Conservation (phyloP, 1,140 invertebrate species). For the Heliconius eleuchia region DNA sequence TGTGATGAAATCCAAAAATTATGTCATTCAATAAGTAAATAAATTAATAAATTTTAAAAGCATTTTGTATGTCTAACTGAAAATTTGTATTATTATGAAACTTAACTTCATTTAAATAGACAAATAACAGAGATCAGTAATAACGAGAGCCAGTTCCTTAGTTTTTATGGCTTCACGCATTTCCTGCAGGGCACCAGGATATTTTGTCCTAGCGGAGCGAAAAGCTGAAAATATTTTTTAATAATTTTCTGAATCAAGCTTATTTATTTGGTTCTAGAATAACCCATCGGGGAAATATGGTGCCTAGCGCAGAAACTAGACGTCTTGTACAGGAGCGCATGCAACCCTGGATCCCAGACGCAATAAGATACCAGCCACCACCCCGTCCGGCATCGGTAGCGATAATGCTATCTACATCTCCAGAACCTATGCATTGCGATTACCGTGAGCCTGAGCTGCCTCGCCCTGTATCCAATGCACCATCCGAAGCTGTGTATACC, state of each 20-base stretch:
- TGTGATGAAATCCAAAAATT: no score
- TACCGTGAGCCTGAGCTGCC: neutral
- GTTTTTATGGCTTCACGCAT: no score
- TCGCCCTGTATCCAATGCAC: neutral
- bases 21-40: no score
- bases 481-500: neutral
- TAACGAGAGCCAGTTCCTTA: no score
- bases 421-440: neutral
- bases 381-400: neutral
- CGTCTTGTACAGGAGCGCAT: neutral
- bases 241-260: neutral
- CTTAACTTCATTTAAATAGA: no score
- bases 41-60: no score
- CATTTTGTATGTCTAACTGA: no score
- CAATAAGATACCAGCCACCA: neutral
- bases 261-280: neutral
- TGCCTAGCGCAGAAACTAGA: neutral
- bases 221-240: neutral
- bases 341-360: neutral
- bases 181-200: neutral
- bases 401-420: neutral
- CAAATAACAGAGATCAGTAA: no score
- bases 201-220: neutral
- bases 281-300: no score
- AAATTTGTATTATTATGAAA: no score